Percentiles rank a stretch among this genome's conserved stretches.
phyloP scores from a whole-genome alignment of 1,140 invertebrate genomes.

The Drosophila arizonae region DNA sequence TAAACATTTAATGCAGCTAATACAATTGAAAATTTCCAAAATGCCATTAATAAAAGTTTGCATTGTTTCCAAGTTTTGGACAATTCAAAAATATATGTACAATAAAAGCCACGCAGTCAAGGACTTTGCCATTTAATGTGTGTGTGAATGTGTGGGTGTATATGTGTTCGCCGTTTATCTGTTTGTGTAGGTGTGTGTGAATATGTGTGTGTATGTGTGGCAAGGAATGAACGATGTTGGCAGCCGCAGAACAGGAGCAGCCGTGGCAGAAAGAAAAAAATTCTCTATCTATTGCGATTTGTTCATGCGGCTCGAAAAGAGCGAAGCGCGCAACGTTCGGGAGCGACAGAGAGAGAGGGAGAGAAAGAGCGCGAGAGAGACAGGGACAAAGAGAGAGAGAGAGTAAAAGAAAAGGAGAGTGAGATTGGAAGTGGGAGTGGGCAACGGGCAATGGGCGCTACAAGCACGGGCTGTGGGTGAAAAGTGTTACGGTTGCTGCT shows the following conservation, averaged over 20 bases:
- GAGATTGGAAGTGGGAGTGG: slow-evolving; percentile 3
- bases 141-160: slow-evolving; percentile 18
- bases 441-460: slow-evolving; percentile 52
- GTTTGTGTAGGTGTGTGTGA: slow-evolving; percentile 2
- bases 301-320: slow-evolving; percentile 79
- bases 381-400: slow-evolving; percentile 9
- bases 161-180: slow-evolving; percentile 16
- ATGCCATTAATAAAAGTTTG: slow-evolving; percentile 25
- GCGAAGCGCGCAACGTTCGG: slow-evolving; percentile 62
- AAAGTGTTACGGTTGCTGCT: slow-evolving; percentile 62
- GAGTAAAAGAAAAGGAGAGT: slow-evolving; percentile 16
- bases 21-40: slow-evolving; percentile 30
- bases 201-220: slow-evolving; percentile 27
- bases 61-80: slow-evolving; percentile 17
- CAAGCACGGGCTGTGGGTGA: slow-evolving; percentile 55
- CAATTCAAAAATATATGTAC: slow-evolving; percentile 40
- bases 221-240: slow-evolving; percentile 60
- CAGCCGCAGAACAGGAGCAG: slow-evolving; percentile 43
- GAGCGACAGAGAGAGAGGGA: slow-evolving; percentile 9
- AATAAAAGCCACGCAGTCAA: slow-evolving; percentile 55
- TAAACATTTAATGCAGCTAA: slow-evolving; percentile 44
- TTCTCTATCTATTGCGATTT: slow-evolving; percentile 83
- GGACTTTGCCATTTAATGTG: slow-evolving; percentile 38
- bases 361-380: slow-evolving; percentile 1
- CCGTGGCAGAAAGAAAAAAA: slow-evolving; percentile 73